Conservation (phyloP, 2,113 vertebrate species). For the Thomomys bottae region DNA sequence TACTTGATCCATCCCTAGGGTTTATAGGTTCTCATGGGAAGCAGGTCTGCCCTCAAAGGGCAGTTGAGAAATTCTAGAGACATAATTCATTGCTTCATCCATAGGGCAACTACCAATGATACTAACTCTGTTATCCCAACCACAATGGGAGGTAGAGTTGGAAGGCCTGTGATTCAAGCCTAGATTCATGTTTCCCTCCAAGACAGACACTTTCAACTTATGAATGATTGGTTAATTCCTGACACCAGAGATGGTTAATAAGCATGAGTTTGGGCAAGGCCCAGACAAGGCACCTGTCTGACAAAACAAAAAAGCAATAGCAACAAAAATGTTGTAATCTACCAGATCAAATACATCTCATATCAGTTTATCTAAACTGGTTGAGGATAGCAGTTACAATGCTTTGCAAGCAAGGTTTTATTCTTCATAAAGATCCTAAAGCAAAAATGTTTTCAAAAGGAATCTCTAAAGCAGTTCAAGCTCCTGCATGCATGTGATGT, state of each 20-base stretch:
- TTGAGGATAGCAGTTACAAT: slow-evolving; percentile 5
- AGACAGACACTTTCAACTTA: slow-evolving; percentile 29
- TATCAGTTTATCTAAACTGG: slow-evolving; percentile 36
- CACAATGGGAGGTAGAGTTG: too few species aligned
- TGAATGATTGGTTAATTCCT: slow-evolving; percentile 43
- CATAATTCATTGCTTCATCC: neutral
- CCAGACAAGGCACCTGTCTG: neutral
- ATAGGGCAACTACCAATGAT: neutral
- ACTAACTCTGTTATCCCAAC: too few species aligned
- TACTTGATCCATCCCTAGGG: neutral
- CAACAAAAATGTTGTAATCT: slow-evolving; percentile 51
- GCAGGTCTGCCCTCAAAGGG: neutral
- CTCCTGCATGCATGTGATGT: neutral
- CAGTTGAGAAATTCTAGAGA: neutral
- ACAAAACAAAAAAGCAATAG: neutral
- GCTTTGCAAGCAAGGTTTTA: neutral
- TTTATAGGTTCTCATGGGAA: neutral
- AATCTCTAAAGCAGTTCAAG: neutral
- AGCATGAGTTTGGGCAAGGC: neutral
- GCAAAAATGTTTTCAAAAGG: neutral
- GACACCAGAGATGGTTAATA: slow-evolving; percentile 44
- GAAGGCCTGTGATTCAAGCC: too few species aligned
- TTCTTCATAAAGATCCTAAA: neutral
- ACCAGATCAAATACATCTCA: slow-evolving; percentile 34
- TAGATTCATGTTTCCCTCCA: slow-evolving; percentile 16